Evolutionary conservation across 2,797 vertebrate genomes (phyloP), one percentile per base, ranked within the genome.

Genomic region (Trachops cirrhosus): DNA sequence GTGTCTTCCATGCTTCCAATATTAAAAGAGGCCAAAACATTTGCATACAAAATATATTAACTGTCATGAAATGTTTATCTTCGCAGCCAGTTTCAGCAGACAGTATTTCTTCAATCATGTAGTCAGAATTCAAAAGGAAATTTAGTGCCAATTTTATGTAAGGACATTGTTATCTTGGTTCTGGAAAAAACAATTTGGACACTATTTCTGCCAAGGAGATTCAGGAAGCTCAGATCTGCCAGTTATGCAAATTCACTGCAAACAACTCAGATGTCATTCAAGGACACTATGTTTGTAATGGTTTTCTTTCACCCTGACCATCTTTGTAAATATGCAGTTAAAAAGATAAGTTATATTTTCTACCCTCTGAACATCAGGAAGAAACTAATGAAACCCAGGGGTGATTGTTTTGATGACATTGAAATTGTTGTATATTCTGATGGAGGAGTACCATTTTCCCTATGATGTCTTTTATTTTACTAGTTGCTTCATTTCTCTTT

Each of bases 31-130:
- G 70, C 29, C 91, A 97, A 82, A 34, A 34, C 80, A 96, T 96
- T 97, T 97, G 97, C 94, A 96, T 97, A 95, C 89, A 50, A 97
- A 98, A 97, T 80, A 71, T 91, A 97, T 83, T 95, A 96, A 91
- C 91, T 97, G 90, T 92, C 97, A 95, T 57, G 89, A 92, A 97
- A 94, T 34, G 90, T 54, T 96, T 95, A 71, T 93, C 77, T 94
- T 88, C 67, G 22, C 71, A 96, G 57, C 59, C 88, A 95, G 18
- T 91, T 85, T 96, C 39, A 90, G 32, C 80, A 96, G 71, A 97
- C 86, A 93, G 78, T 87, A 41, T 93, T 70, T 96, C 59, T 93
- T 95, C 59, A 94, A 34, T 93, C 96, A 92, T 41, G 82, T 71
- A 70, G 73, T 46, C 67, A 95, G 89, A 97, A 97, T 84, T 52